Evolutionary conservation across 2,797 vertebrate genomes (phyloP).

Genomic region (Eulemur mongoz): DNA sequence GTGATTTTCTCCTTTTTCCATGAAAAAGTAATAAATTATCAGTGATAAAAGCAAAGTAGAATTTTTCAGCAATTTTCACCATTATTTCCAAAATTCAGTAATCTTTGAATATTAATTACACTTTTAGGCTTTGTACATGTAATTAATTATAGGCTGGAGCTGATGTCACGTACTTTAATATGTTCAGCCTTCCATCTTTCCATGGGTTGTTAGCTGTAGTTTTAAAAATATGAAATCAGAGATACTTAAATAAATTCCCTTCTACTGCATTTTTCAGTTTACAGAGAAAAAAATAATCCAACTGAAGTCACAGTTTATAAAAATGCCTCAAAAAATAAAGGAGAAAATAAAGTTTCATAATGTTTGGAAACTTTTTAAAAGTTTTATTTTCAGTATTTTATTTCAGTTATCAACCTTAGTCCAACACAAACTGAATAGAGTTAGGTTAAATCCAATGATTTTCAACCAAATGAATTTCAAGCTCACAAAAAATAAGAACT

Average conservation of each 20-base stretch:
- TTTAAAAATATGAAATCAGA: constrained; percentile 48
- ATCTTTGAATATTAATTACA: neutral
- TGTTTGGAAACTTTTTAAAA: constrained; percentile 36
- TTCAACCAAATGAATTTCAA: constrained; percentile 45
- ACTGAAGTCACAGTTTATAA: neutral
- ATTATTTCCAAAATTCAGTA: neutral
- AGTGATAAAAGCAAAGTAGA: neutral
- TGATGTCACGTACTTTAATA: neutral
- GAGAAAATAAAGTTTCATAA: constrained; percentile 39
- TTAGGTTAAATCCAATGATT: constrained; percentile 29
- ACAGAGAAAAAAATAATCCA: neutral
- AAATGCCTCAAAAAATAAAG: neutral
- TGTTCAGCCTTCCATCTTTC: neutral
- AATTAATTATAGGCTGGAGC: neutral
- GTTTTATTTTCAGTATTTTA: constrained; percentile 55
- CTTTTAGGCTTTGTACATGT: neutral
- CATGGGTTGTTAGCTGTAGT: neutral
- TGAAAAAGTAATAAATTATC: neutral
- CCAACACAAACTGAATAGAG: constrained; percentile 64
- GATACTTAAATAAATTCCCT: neutral
- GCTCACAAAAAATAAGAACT: constrained; percentile 49
- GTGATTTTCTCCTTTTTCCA: neutral
- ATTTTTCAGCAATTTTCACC: neutral
- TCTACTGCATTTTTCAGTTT: constrained; percentile 7
- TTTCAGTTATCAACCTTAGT: constrained; percentile 49